Conservation (phyloP, 1,140 invertebrate genomes). For the Drosophila jambulina region DNA sequence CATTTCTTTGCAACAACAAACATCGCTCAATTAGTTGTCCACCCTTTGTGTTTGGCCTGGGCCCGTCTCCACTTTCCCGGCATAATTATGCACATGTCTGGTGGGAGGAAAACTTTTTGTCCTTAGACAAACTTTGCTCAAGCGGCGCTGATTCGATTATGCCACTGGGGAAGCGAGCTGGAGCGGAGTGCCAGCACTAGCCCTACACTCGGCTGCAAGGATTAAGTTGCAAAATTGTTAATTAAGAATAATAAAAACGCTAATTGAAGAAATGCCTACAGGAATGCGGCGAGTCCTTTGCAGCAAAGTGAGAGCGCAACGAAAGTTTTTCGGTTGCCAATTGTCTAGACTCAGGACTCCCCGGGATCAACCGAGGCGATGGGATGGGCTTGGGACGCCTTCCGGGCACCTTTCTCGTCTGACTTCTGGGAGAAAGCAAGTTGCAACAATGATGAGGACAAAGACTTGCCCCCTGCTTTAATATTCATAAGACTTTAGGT, state of each 20-base stretch:
- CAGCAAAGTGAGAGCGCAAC: slow-evolving; percentile 14
- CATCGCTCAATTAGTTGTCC: slow-evolving; percentile 59
- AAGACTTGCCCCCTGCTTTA: slow-evolving; percentile 58
- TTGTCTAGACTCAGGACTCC: slow-evolving; percentile 54
- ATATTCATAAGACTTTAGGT: slow-evolving; percentile 70
- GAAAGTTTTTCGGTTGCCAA: slow-evolving; percentile 60
- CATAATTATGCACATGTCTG: slow-evolving; percentile 80
- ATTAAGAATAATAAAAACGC: slow-evolving; percentile 83
- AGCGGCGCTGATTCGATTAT: slow-evolving; percentile 74
- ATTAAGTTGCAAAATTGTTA: slow-evolving; percentile 83
- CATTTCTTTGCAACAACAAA: slow-evolving; percentile 57
- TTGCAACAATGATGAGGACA: slow-evolving; percentile 56
- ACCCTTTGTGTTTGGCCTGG: slow-evolving; percentile 53
- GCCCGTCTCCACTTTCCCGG: slow-evolving; percentile 11
- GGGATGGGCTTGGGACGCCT: slow-evolving; percentile 17
- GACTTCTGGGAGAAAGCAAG: slow-evolving; percentile 26
- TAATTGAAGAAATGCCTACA: slow-evolving; percentile 80
- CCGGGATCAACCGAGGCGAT: slow-evolving; percentile 13
- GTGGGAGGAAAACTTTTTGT: slow-evolving; percentile 52
- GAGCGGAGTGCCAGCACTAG: slow-evolving; percentile 41
- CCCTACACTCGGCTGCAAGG: slow-evolving; percentile 43
- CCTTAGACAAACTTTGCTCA: slow-evolving; percentile 75
- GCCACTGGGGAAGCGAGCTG: slow-evolving; percentile 23
- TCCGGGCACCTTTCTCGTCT: slow-evolving; percentile 49
- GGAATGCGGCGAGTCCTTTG: slow-evolving; percentile 25